Base-by-base conservation (phyloP, 2,113 vertebrate genomes). In the Fulmarus glacialis region DNA sequence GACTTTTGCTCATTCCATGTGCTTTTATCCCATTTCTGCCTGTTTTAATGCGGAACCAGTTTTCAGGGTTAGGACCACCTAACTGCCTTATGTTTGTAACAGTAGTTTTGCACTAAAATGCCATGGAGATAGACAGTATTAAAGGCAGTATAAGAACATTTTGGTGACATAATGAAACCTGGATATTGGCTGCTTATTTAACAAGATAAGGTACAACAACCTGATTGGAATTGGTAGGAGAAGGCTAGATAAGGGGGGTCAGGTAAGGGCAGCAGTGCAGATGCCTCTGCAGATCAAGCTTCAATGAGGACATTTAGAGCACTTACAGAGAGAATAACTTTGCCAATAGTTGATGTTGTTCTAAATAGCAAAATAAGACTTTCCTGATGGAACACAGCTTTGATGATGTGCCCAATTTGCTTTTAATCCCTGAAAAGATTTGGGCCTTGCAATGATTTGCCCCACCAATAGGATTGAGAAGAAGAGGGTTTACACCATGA, bases 401-500 rank as follows among this genome's bases (percentile, higher is more conserved):
- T 34, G 68, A 15, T 24, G 13, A 40, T 34, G 13, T 70, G 24
- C 48, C 48, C 34, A 5, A 2, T 36, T 62, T 38, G 26, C 48
- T 70, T 58, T 71, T 48, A 21, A n/a, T 80, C 52, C 12, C 30
- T 63, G 47, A 17, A 17, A 34, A 56, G 42, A 16, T 26, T 79
- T 47, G 20, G 16, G 38, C 20, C 36, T 36, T 23, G 60, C 43
- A 34, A 22, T n/a, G 20, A 53, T 59, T 17, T 82, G 40, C 40
- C 36, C n/a, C 29, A 47, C 42, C 32, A n/a, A 40, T 70, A 53
- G 70, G 38, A 32, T 0, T 66, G 34, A 48, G 36, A 27, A 19
- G 71, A 53, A 32, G 40, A 59, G 40, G 20, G 6, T 53, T 68
- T 45, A 18, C 15, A n/a, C 29, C 0, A 0, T 4, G 20, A 16